These are phyloP conservation scores for Steinernema carpocapsae DNA, from an alignment of 2,888 invertebrate genomes.

Conservation along the genomic window DNA sequence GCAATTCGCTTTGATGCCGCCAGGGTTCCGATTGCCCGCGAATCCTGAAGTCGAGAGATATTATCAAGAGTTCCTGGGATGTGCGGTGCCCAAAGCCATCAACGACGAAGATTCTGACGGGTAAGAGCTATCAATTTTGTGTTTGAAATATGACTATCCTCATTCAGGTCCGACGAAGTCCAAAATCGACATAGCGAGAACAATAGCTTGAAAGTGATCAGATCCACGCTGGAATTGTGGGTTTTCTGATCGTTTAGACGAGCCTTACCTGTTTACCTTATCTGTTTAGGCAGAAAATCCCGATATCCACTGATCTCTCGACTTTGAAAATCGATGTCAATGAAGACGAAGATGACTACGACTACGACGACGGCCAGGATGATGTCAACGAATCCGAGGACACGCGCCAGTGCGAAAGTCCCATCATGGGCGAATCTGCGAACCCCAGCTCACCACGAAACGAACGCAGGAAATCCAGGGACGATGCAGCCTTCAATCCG, in stretches of 20 bases:
- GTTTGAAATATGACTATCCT: neutral
- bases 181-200: neutral
- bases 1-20: neutral
- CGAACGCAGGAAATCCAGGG: neutral
- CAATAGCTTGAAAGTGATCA: neutral
- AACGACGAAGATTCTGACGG: neutral
- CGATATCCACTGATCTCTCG: conserved; percentile 6
- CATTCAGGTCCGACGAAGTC: neutral
- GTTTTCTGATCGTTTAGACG: neutral
- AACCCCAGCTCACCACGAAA: neutral
- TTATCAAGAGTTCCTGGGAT: neutral
- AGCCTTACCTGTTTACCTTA: neutral
- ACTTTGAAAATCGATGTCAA: neutral
- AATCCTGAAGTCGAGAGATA: neutral
- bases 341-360: neutral
- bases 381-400: neutral
- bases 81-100: neutral
- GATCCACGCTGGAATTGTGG: neutral
- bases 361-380: neutral
- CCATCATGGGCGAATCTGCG: neutral
- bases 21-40: neutral
- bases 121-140: neutral
- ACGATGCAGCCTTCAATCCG: neutral
- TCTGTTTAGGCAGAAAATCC: conserved; percentile 1
- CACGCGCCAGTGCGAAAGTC: conserved; percentile 8